phyloP scores from a whole-genome alignment of 2,888 invertebrate genomes.

The Micropterix aruncella region DNA sequence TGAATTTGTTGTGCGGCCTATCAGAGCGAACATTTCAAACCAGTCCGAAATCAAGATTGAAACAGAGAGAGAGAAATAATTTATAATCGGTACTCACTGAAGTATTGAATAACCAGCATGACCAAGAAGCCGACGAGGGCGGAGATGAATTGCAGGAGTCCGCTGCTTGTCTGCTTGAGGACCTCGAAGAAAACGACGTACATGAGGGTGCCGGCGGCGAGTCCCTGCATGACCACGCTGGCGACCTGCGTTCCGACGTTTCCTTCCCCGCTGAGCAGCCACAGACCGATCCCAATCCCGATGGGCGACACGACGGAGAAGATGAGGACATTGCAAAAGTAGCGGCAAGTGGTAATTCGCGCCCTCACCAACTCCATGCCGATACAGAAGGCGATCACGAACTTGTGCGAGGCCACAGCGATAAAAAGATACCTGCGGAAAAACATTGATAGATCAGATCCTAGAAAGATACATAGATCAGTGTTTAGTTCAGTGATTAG shows the following conservation, averaged over 20 bases:
- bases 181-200: conserved; percentile 98
- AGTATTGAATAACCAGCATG: no score
- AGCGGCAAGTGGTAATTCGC: no score
- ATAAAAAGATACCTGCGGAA: conserved; percentile 77
- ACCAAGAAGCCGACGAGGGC: conserved; percentile 53
- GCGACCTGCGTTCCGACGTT: conserved; percentile 43
- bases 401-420: conserved; percentile 73
- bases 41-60: no score
- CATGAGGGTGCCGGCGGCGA: conserved; percentile 84
- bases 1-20: no score
- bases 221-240: conserved; percentile 60
- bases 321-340: conserved; percentile 53
- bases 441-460: no score
- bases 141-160: conserved; percentile 49
- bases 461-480: no score
- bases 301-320: conserved; percentile 70
- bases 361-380: conserved; percentile 72
- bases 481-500: no score
- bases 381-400: conserved; percentile 79
- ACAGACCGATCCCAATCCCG: conserved; percentile 63
- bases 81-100: no score
- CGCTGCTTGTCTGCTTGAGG: conserved; percentile 41
- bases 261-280: conserved; percentile 43
- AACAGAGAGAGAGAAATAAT: no score
- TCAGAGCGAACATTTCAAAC: no score